Conservation (phyloP, 2,113 vertebrate species). For the Stigmatopora nigra region DNA sequence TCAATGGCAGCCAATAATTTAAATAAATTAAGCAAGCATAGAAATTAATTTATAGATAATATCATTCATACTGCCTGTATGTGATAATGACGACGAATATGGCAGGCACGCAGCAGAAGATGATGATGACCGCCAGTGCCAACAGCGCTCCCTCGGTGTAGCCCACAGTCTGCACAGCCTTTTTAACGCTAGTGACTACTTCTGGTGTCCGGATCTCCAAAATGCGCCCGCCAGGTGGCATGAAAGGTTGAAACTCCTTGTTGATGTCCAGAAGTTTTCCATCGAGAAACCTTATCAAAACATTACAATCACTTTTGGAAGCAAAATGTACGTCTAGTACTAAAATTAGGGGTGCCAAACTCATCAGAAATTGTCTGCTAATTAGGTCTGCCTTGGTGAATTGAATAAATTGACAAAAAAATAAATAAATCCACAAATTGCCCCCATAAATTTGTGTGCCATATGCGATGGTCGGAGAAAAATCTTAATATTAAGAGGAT, state of each 20-base stretch:
- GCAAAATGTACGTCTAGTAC: neutral
- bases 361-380: no score
- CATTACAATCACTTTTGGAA: neutral
- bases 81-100: slow-evolving; percentile 93
- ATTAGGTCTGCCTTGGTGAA: no score
- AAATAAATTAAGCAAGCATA: neutral
- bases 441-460: no score
- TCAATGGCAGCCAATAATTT: neutral
- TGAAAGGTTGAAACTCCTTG: slow-evolving; percentile 87
- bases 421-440: no score
- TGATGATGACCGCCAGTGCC: slow-evolving; percentile 92
- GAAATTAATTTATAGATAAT: neutral
- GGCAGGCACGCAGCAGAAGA: slow-evolving; percentile 92
- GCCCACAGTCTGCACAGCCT: slow-evolving; percentile 83
- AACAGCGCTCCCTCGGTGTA: slow-evolving; percentile 91
- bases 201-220: slow-evolving; percentile 91
- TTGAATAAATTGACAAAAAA: no score
- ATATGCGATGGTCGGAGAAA: no score
- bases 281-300: slow-evolving; percentile 81
- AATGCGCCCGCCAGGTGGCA: slow-evolving; percentile 89
- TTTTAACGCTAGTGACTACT: slow-evolving; percentile 87
- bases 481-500: no score
- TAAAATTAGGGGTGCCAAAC: no score
- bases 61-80: slow-evolving; percentile 82
- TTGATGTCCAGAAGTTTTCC: slow-evolving; percentile 96